Percentiles rank a stretch among this genome's conserved stretches.
phyloP scores from a whole-genome alignment of 2,888 invertebrate genomes.

The Norana najaformis region DNA sequence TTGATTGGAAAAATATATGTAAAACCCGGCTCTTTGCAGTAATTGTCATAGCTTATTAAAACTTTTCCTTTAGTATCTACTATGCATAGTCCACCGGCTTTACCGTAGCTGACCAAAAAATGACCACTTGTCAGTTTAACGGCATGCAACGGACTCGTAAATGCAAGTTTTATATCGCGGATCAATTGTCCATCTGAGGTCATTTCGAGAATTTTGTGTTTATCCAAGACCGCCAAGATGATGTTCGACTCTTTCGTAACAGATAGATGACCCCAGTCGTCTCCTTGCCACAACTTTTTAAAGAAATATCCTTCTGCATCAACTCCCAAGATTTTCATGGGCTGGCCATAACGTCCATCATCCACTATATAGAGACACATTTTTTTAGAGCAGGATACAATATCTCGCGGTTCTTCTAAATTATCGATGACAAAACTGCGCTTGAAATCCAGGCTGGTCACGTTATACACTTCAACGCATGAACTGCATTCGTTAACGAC shows the following conservation, averaged over 20 bases:
- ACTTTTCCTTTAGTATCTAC: background rate
- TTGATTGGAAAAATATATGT: background rate
- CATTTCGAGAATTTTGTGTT: background rate
- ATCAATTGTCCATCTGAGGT: background rate
- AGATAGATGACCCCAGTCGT: constrained; percentile 13
- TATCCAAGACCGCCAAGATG: background rate
- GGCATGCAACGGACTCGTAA: background rate
- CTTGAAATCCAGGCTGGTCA: background rate
- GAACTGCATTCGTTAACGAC: background rate
- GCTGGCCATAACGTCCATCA: background rate
- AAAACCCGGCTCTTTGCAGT: background rate
- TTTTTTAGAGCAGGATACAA: background rate
- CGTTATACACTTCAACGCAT: background rate
- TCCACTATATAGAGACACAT: background rate
- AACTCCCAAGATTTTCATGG: background rate
- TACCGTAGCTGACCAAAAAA: no score
- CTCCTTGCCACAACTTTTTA: background rate
- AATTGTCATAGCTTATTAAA: background rate
- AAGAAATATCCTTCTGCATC: background rate
- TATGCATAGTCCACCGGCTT: background rate
- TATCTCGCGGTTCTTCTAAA: background rate
- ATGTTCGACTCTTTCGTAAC: background rate
- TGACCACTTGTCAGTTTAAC: background rate
- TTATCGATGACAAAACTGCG: background rate
- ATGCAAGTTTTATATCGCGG: background rate